These are phyloP conservation scores for Boleophthalmus pectinirostris DNA, from an alignment of 2,113 vertebrate species.

Conservation along the genomic window DNA sequence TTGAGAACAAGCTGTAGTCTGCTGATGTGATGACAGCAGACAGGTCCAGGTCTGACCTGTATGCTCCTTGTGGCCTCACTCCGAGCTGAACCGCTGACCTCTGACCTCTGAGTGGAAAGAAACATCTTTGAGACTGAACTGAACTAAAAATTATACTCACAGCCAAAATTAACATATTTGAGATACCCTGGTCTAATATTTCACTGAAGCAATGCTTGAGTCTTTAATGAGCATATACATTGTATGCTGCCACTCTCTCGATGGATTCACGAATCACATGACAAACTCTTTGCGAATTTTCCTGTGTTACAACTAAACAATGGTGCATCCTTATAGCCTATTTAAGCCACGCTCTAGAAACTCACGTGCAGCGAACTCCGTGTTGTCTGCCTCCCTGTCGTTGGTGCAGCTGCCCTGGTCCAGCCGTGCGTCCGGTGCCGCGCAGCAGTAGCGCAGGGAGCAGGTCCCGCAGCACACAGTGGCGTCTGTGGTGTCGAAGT, in stretches of 20 bases:
- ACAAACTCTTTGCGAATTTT: too few relatives aligned
- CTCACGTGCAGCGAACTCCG: conserved; percentile 86
- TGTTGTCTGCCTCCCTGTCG: conserved; percentile 82
- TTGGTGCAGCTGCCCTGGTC: conserved; percentile 93
- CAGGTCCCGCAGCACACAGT: conserved; percentile 96
- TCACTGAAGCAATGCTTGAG: too few relatives aligned
- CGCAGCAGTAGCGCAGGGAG: conserved; percentile 92
- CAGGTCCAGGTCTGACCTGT: conserved; percentile 1
- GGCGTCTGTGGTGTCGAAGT: conserved; percentile 90
- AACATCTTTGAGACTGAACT: background rate
- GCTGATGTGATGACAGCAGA: background rate
- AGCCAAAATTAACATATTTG: background rate
- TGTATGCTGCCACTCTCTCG: too few relatives aligned
- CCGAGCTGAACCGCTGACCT: conserved; percentile 35
- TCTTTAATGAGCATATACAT: too few relatives aligned
- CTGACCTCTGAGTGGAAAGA: conserved; percentile 31
- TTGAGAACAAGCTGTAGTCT: background rate
- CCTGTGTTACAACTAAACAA: background rate
- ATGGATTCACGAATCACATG: too few relatives aligned
- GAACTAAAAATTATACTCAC: background rate
- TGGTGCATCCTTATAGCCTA: background rate
- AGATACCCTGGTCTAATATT: background rate
- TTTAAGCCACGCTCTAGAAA: conserved; percentile 23
- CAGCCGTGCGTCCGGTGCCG: conserved; percentile 86
- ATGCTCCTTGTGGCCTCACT: conserved; percentile 1